Evolutionary conservation across 1,140 invertebrate species (phyloP).

Genomic region (Cylas formicarius): DNA sequence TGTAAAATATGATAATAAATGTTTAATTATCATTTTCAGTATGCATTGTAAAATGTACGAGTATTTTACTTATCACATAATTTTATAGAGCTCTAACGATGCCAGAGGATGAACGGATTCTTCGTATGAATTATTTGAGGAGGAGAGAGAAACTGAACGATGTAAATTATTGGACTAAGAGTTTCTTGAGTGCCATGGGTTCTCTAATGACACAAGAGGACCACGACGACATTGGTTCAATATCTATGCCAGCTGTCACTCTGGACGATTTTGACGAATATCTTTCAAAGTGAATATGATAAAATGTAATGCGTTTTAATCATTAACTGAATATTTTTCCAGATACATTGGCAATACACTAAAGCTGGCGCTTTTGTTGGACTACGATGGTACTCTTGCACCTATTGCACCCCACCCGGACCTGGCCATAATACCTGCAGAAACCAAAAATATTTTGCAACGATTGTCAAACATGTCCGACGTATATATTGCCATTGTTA

Average conservation of each 20-base stretch:
- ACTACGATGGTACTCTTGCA: conserved; percentile 85
- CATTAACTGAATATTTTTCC: conserved; percentile 17
- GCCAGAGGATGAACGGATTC: conserved; percentile 79
- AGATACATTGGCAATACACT: conserved; percentile 81
- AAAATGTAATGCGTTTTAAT: neutral
- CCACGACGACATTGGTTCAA: conserved; percentile 68
- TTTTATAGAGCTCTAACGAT: conserved; percentile 63
- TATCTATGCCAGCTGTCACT: conserved; percentile 75
- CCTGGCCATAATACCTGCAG: conserved; percentile 71
- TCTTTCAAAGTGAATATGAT: conserved; percentile 60
- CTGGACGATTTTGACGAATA: conserved; percentile 84
- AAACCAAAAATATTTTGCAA: conserved; percentile 78
- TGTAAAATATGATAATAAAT: no score
- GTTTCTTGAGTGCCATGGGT: conserved; percentile 80
- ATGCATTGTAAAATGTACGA: no score
- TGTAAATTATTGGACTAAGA: conserved; percentile 84
- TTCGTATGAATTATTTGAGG: conserved; percentile 79
- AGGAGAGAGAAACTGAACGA: conserved; percentile 74
- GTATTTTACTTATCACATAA: no score
- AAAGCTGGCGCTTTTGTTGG: conserved; percentile 75
- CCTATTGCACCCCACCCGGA: conserved; percentile 85
- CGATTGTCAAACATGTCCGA: conserved; percentile 79
- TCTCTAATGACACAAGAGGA: conserved; percentile 60
- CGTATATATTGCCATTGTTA: conserved; percentile 82
- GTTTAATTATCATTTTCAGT: no score